Base-by-base conservation (phyloP, 2,888 invertebrate species). In the Eurytoma adleriae region DNA sequence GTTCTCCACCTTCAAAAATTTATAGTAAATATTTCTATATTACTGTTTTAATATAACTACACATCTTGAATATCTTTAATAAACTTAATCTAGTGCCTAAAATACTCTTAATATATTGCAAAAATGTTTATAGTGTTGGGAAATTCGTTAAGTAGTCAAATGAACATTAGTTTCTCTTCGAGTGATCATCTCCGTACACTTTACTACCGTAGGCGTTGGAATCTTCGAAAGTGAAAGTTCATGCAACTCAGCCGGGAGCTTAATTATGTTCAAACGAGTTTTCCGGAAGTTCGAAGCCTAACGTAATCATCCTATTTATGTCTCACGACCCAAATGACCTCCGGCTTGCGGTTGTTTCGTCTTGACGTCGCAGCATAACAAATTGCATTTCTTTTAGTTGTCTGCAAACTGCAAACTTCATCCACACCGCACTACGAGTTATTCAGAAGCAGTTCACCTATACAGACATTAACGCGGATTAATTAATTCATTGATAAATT, bases 241-340 rank as follows among this genome's bases (percentile, higher is more conserved):
- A 57, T n/a, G 40, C 50, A 71, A 78, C 78, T 78, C 68, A 48
- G 62, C 30, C 57, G 52, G 67, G 80, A 80, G 70, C 76, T 71
- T 79, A 79, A 80, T 81, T 81, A 79, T 76, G 81, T 83, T 83
- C 83, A 83, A 83, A 83, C 75, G 74, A 84, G 78, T 82, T 83
- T 74, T 62, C 56, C 40, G 57, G 72, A 79, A 79, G 78, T 73
- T 59, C 74, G 83, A 78, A 72, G 18, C 76, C 80, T 74, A 69
- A 83, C 80, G 81, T 77, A 85, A 85, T 86, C 85, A 80, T 80
- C 74, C 78, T 84, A 80, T 84, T 86, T 84, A 86, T 81, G 74
- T 78, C 56, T 62, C 67, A 68, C 77, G 77, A 71, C 77, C 72
- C 80, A 76, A 76, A 77, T 80, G 76, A 80, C 76, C 80, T 72